phyloP scores from a whole-genome alignment of 2,113 vertebrate genomes.

The Hucho hucho region DNA sequence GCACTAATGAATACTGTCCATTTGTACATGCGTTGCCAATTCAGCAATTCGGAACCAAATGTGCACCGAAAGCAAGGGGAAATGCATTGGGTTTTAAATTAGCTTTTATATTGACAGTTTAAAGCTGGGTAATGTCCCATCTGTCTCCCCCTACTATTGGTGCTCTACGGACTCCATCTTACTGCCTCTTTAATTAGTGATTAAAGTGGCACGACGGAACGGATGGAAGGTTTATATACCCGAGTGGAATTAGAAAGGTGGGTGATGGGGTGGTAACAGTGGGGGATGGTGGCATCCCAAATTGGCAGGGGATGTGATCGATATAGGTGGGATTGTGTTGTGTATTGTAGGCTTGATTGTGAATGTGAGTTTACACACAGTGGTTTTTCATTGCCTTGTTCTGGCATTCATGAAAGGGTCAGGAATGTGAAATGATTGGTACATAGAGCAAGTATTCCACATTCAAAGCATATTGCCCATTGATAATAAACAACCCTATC shows the following conservation, averaged over 20 bases:
- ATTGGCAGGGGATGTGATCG: not conserved
- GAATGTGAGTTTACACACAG: no score
- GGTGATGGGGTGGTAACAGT: not conserved
- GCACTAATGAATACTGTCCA: no score
- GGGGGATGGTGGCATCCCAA: not conserved
- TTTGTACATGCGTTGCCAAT: not conserved
- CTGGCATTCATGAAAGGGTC: no score
- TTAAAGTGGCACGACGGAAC: not conserved
- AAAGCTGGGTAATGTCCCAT: conserved; percentile 1
- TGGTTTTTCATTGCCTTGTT: no score
- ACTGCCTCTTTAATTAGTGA: not conserved
- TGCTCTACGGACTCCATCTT: not conserved
- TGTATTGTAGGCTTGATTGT: no score
- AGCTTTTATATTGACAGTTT: not conserved
- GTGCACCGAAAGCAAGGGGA: not conserved
- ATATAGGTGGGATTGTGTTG: no score
- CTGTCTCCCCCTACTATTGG: not conserved
- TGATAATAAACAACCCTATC: not conserved
- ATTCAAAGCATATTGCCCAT: not conserved
- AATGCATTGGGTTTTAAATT: not conserved
- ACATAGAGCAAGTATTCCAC: not conserved
- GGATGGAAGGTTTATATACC: not conserved
- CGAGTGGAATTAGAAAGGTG: not conserved
- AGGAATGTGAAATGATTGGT: not conserved
- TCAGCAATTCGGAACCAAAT: not conserved